Conservation (phyloP, 1,140 invertebrate species). For the Trachelipus rathkii region DNA sequence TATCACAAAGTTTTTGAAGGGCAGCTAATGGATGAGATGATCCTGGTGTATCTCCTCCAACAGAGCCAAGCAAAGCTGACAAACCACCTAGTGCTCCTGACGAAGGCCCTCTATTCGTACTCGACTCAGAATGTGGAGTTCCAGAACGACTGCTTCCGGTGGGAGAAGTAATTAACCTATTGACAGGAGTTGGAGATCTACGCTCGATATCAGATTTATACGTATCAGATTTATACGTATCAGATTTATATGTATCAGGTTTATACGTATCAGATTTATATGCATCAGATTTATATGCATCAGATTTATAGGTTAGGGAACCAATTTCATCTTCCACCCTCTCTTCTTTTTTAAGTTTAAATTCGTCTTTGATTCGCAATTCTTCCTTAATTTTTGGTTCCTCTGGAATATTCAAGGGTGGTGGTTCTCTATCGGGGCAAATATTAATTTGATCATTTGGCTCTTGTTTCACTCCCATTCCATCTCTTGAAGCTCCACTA, state of each 20-base stretch:
- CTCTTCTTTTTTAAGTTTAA: slow-evolving; percentile 36
- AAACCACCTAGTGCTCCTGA: slow-evolving; percentile 37
- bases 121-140: slow-evolving; percentile 60
- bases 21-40: slow-evolving; percentile 76
- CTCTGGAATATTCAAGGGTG: slow-evolving; percentile 25
- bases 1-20: slow-evolving; percentile 89
- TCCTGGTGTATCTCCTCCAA: slow-evolving; percentile 25
- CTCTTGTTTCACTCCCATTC: slow-evolving; percentile 37
- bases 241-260: slow-evolving; percentile 1
- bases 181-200: slow-evolving; percentile 32
- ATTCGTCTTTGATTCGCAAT: slow-evolving; percentile 43
- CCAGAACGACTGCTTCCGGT: slow-evolving; percentile 42
- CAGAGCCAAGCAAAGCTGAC: slow-evolving; percentile 49
- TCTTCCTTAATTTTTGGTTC: slow-evolving; percentile 44
- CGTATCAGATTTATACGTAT: not conserved
- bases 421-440: slow-evolving; percentile 31
- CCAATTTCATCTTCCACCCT: slow-evolving; percentile 29
- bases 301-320: slow-evolving; percentile 9
- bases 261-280: slow-evolving; percentile 11
- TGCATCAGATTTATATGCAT: not conserved
- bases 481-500: slow-evolving; percentile 34
- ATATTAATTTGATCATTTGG: slow-evolving; percentile 33
- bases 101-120: slow-evolving; percentile 44
- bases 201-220: slow-evolving; percentile 27
- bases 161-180: slow-evolving; percentile 35